Conservation (phyloP, 1,140 invertebrate species). For the Saccostrea glomerata region DNA sequence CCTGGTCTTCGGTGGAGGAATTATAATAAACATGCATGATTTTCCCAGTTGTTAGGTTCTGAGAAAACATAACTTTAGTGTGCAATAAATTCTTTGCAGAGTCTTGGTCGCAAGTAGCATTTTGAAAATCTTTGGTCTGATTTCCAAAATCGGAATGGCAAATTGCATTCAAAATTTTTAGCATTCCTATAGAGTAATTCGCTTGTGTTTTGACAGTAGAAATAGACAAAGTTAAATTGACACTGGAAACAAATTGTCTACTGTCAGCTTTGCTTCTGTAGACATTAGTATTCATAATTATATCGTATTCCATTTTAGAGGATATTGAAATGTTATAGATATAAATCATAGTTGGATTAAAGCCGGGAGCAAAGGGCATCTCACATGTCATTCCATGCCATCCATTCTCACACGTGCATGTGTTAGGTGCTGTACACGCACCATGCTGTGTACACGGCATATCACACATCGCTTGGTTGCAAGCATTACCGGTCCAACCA, state of each 20-base stretch:
- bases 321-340: background rate
- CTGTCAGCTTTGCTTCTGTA: background rate
- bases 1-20: background rate
- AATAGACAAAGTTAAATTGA: background rate
- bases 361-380: slow-evolving; percentile 22
- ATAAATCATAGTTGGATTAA: background rate
- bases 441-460: slow-evolving; percentile 27
- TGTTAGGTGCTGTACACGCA: slow-evolving; percentile 1
- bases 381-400: slow-evolving; percentile 35
- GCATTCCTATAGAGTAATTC: background rate
- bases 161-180: background rate
- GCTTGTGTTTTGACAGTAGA: background rate
- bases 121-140: background rate
- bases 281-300: slow-evolving; percentile 1
- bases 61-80: background rate
- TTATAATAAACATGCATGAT: background rate
- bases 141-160: background rate
- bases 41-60: background rate
- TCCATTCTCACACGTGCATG: slow-evolving; percentile 23
- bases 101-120: background rate
- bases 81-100: background rate
- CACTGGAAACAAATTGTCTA: background rate
- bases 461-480: background rate
- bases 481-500: slow-evolving; percentile 15
- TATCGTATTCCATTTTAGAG: background rate